A percentile compares a stretch with the other conserved stretches of the same genome.
phyloP scores from a whole-genome alignment of 2,797 vertebrate genomes.

The Acrossocheilus fasciatus region DNA sequence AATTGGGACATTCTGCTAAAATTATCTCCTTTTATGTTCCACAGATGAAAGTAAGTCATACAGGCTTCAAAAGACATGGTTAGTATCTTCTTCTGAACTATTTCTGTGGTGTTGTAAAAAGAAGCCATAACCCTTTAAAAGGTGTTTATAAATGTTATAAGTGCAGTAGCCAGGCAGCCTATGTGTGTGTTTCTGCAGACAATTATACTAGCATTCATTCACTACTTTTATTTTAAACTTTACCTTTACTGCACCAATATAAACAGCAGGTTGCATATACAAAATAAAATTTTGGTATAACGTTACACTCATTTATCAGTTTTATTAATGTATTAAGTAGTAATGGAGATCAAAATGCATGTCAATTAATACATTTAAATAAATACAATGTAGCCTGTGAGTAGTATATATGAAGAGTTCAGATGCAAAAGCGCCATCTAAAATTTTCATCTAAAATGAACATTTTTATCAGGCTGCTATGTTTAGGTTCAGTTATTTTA shows the following conservation, averaged over 20 bases:
- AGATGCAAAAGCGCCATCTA: too few relatives aligned
- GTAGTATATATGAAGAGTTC: neutral
- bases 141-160: neutral
- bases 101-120: neutral
- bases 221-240: neutral
- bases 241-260: neutral
- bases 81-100: conserved; percentile 4
- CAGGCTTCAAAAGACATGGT: neutral
- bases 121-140: neutral
- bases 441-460: too few relatives aligned
- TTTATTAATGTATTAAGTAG: too few relatives aligned
- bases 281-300: neutral
- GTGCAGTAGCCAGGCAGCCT: neutral
- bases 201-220: neutral
- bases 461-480: too few relatives aligned
- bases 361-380: too few relatives aligned
- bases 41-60: conserved; percentile 1
- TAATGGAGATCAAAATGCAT: too few relatives aligned
- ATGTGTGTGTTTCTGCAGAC: neutral
- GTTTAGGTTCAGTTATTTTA: too few relatives aligned
- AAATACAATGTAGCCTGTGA: too few relatives aligned
- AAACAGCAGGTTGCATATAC: neutral
- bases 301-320: too few relatives aligned
- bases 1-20: neutral
- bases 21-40: neutral